A percentile compares a stretch with the other conserved stretches of the same genome.
Evolutionary conservation across 2,797 vertebrate genomes (phyloP).

Genomic region (Nyctibius grandis): DNA sequence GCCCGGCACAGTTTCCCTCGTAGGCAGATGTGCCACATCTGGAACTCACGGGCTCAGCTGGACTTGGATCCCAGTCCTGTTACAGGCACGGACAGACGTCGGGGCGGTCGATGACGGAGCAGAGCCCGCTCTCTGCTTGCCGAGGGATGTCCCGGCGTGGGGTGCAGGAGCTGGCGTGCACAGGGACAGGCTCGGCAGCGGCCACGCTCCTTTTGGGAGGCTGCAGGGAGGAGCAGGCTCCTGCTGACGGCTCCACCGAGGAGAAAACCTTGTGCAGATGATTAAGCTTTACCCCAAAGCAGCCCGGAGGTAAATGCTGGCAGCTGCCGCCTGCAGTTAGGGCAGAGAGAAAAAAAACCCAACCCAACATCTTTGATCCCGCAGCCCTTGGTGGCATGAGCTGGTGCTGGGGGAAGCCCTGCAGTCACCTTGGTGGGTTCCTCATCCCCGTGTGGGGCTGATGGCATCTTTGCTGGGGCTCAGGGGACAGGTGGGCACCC

Average conservation of each 20-base stretch:
- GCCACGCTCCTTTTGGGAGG: neutral
- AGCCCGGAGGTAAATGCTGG: neutral
- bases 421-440: neutral
- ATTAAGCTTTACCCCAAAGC: neutral
- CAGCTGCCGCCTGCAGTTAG: neutral
- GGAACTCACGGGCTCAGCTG: neutral
- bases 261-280: neutral
- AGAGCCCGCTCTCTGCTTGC: neutral
- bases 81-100: neutral
- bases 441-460: rapidly evolving
- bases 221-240: neutral
- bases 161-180: neutral
- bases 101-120: neutral
- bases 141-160: rapidly evolving
- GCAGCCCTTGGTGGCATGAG: rapidly evolving
- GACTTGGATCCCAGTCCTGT: neutral
- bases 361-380: neutral
- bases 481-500: rapidly evolving
- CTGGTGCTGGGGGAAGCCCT: neutral
- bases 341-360: neutral
- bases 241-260: neutral
- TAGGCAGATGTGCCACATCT: neutral
- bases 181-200: neutral
- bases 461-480: neutral
- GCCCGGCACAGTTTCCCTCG: neutral